Base-by-base conservation (phyloP, 2,888 invertebrate genomes). In the Sericinus montela region DNA sequence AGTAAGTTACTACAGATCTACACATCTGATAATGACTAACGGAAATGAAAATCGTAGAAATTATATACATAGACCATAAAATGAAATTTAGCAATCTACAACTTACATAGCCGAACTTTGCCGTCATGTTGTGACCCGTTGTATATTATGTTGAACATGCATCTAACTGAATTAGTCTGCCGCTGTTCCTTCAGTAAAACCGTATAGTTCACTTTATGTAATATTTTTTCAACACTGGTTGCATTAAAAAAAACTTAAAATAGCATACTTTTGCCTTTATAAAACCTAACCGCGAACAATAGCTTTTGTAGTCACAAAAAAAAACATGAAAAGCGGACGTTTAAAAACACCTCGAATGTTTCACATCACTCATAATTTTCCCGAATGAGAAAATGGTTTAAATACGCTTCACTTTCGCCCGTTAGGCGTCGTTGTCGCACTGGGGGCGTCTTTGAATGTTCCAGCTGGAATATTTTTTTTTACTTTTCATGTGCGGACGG, bases 101-200 rank as follows among this genome's bases (percentile, higher is more conserved):
- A 89, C 89, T 82, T 73, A 89, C 89, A 89, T 89, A 89, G 89
- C 89, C 88, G 79, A 88, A 86, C 86, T 88, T 89, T 89, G 88
- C 89, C 89, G 89, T 89, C 89, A 89, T 89, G 89, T 86, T 89
- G 88, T 84, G 86, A 84, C 79, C 83, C 85, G 87, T 88, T 88
- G 84, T 87, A 86, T 80, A 83, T 84, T 84, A 86, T 86, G 79
- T 80, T 74, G 83, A 80, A 84, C 86, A 87, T 73, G 76, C 88
- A 88, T 88, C 88, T 88, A 88, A 87, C 84, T 80, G 82, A 84
- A 80, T 84, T 87, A 67, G 75, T 70, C 86, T 69, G 77, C 80
- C 65, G 77, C 68, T 76, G 79, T 84, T 78, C 82, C 75, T 79
- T 78, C 74, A 79, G 60, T 70, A 75, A 81, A 82, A 82, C 81